Evolutionary conservation across 2,797 vertebrate species (phyloP), one percentile per base, ranked within the genome.

Genomic region (Acanthurus leucopareius): DNA sequence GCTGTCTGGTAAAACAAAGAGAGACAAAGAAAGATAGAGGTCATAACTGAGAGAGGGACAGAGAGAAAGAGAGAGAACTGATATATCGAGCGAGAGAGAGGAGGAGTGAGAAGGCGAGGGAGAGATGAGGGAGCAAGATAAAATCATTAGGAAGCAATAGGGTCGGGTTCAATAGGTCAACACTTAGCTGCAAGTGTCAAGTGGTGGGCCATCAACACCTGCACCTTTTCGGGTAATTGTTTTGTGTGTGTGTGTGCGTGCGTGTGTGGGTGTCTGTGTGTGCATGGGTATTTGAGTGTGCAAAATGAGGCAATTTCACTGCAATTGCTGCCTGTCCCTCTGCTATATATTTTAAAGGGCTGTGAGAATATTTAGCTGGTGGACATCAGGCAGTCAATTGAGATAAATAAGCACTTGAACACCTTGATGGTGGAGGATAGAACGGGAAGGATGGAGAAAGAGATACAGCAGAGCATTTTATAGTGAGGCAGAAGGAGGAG

Each of bases 141-240:
- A 84, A 91, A 86, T 92, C 77, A 89, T 92, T 91, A 90, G 72
- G 80, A 75, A 76, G 65, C 75, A 84, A 80, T 76, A 85, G 47
- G 69, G 73, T 59, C 4, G 0, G 58, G 90, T 87, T 84, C 86
- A 83, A 60, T 10, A 81, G 89, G 86, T 86, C 88, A 89, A 85
- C 80, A 88, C 86, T 88, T 82, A 83, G 80, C 80, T 67, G 51
- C 79, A 75, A 80, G 83, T 86, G 85, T 92, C 88, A 92, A 89
- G 82, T 66, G 79, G 84, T 52, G 74, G 67, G 61, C 75, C 79
- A 74, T 79, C 70, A 74, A 63, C 52, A 68, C 20, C 69, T 77
- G 58, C 60, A 78, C 73, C 79, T 83, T 75, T 66, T 61, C 20
- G 25, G 83, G 80, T 90, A 88, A 90, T 90, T 87, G 81, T 79